Conservation (phyloP, 2,797 vertebrate genomes). For the Tamandua tetradactyla region DNA sequence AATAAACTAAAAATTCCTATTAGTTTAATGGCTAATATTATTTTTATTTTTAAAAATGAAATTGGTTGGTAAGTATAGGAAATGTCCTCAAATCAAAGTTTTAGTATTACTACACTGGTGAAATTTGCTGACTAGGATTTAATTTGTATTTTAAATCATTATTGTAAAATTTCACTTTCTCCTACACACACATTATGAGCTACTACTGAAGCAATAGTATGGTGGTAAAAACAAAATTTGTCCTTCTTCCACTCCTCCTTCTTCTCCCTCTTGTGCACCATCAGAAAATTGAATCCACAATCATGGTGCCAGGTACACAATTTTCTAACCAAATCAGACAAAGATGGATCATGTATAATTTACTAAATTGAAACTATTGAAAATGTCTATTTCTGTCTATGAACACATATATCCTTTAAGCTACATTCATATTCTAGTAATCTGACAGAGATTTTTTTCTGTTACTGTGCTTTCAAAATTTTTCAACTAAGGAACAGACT, state of each 20-base stretch:
- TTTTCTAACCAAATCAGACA: conserved; percentile 7
- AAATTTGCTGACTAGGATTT: not conserved
- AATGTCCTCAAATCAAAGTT: not conserved
- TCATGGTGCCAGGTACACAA: not conserved
- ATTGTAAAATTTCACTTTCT: not conserved
- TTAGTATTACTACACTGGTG: not conserved
- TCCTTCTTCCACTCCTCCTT: no score
- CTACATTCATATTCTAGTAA: not conserved
- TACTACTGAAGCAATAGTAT: no score
- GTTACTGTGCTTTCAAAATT: not conserved
- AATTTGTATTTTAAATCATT: not conserved
- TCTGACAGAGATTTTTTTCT: not conserved
- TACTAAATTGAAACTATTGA: not conserved
- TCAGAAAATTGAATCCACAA: not conserved
- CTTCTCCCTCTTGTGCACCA: no score
- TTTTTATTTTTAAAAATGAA: not conserved
- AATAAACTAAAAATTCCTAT: not conserved
- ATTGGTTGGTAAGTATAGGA: not conserved
- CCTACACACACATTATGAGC: no score
- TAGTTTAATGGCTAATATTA: not conserved
- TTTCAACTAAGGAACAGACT: not conserved
- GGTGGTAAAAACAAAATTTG: no score
- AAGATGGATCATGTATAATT: not conserved
- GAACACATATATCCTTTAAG: not conserved
- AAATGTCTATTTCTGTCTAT: not conserved